Evolutionary conservation across 2,888 invertebrate species (phyloP).

Genomic region (Drosophila suboccidentalis): DNA sequence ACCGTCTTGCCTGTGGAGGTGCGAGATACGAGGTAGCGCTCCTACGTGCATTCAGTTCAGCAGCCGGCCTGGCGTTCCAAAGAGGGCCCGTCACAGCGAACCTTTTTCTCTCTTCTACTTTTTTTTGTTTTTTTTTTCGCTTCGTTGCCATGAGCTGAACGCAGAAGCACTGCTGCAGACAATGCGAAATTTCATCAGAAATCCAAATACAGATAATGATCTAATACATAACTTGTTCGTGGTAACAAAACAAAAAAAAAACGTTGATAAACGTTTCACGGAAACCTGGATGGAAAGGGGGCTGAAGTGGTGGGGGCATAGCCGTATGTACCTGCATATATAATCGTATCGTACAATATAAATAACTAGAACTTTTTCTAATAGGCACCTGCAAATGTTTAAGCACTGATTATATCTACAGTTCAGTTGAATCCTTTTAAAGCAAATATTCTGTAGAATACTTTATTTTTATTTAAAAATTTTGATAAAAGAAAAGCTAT

Average conservation of each 20-base stretch:
- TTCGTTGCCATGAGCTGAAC: conserved; percentile 42
- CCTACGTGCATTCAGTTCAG: conserved; percentile 39
- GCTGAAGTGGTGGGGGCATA: conserved; percentile 6
- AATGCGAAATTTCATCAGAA: conserved; percentile 82
- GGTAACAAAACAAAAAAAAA: conserved; percentile 51
- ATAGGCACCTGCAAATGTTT: conserved; percentile 24
- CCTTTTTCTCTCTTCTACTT: conserved; percentile 29
- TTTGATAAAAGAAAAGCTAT: too few relatives aligned
- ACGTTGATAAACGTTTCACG: conserved; percentile 56
- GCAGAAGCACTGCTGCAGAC: conserved; percentile 56
- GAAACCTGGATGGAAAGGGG: conserved; percentile 27
- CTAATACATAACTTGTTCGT: conserved; percentile 81
- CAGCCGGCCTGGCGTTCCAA: conserved; percentile 50
- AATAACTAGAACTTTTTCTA: conserved; percentile 8
- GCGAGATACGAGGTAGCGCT: conserved; percentile 27
- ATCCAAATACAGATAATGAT: conserved; percentile 81
- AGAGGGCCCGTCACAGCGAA: conserved; percentile 42
- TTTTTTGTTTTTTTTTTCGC: conserved; percentile 36
- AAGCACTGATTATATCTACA: conserved; percentile 1
- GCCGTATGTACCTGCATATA: background rate
- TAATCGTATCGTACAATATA: background rate
- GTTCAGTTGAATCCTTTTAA: conserved; percentile 10
- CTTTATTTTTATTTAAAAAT: background rate
- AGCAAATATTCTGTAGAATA: background rate
- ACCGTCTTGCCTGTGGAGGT: conserved; percentile 27